Evolutionary conservation across 2,888 invertebrate species (phyloP), one percentile per base, ranked within the genome.

Genomic region (Drosophila diplacantha): DNA sequence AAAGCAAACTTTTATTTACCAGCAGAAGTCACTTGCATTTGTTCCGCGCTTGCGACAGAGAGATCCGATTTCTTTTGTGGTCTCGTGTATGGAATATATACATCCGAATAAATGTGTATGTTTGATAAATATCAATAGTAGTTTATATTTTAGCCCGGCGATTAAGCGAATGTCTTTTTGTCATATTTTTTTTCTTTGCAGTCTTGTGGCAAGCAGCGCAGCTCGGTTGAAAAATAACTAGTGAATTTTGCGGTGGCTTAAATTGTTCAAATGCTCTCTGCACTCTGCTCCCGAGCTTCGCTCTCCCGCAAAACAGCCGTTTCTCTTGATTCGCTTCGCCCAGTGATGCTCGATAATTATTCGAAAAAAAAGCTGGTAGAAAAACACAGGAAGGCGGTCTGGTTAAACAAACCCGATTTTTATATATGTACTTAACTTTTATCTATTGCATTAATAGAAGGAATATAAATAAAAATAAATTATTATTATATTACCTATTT

Each of bases 21-120:
- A 61, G 61, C 60, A 50, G 61, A 50, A 43, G 50, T 61, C 49
- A 24, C 50, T 50, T 61, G 20, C 41, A 50, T 59, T 37, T 29
- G 9, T 24, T 61, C 35, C 50, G 54, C 49, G 44, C 29, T 37
- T 20, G 49, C 35, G 34, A 44, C 44, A 44, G 29, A 26, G 44
- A 14, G 44, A 46, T 46, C 44, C 44, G 44, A 31, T 44, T 29
- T 37, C 46, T 55, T 49, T 37, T 35, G 54, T 20, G 35, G 31
- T 29, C 29, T 47, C 34, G 41, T 32, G 53, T 37, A n/a, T 37
- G n/a, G 12, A n/a, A 54, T 35, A 26, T 14, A 34, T 29, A 46
- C 11, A 18, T 46, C 26, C 3, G n/a, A 26, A 16, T 24, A 16
- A 24, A 24, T 22, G 39, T 11, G 20, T 46, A 4, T 53, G 22